A percentile compares a stretch with the other conserved stretches of the same genome.
Evolutionary conservation across 92 coral and sea anemone genomes (phyloP).

Genomic region (Porites cylindrica): DNA sequence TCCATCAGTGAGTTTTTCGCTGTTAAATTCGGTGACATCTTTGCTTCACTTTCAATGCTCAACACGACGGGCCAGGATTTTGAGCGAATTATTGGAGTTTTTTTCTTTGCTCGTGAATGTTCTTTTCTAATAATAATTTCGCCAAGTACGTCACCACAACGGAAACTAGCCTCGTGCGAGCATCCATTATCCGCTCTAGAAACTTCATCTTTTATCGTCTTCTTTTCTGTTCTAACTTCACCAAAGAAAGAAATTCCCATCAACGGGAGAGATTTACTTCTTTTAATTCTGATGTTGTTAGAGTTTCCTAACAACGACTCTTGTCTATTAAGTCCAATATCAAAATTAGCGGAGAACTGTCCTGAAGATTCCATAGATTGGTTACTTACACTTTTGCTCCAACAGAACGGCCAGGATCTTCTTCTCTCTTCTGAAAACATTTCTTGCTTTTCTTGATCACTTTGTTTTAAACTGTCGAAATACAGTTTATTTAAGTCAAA

Average conservation of each 20-base stretch:
- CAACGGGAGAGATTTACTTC: conserved; percentile 24
- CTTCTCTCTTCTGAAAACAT: background rate
- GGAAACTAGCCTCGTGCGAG: background rate
- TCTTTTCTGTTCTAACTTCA: background rate
- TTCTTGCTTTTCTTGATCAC: background rate
- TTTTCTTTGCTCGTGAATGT: background rate
- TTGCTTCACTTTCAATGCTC: background rate
- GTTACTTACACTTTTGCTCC: background rate
- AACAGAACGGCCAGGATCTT: background rate
- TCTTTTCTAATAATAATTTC: conserved; percentile 1
- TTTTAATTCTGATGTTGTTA: background rate
- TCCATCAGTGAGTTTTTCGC: background rate
- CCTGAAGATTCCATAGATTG: background rate
- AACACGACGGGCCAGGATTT: conserved; percentile 2
- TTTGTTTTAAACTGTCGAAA: background rate
- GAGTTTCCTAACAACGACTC: background rate
- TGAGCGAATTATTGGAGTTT: conserved; percentile 9
- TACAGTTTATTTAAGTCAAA: conserved; percentile 10
- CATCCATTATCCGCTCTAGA: background rate
- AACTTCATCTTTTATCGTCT: background rate
- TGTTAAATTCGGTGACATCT: conserved; percentile 6
- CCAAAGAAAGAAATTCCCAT: background rate
- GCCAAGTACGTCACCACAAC: background rate
- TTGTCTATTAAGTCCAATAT: background rate
- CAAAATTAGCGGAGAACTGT: background rate